Evolutionary conservation across 2,797 vertebrate species (phyloP), one percentile per base, ranked within the genome.

Genomic region (Cichlasoma orientale): DNA sequence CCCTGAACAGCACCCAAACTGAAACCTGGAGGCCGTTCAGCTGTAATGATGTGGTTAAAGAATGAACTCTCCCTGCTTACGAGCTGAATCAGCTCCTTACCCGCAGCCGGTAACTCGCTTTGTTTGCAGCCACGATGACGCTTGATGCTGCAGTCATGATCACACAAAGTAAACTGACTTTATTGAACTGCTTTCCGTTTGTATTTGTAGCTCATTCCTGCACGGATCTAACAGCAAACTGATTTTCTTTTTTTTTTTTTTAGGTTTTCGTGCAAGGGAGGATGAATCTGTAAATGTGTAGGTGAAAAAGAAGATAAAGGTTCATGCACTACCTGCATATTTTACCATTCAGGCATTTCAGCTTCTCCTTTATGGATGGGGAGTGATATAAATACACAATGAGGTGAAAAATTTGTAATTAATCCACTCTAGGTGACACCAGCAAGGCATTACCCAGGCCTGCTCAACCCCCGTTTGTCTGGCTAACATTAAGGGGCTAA

Each of bases 401-500:
- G 96, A 96, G 96, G 96, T 96, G 95, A 96, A 96, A 97, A 97
- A 97, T 97, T 96, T 96, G 95, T 97, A 96, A 99, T 98, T 96
- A 97, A 98, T 98, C 96, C 95, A 96, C 95, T 78, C 95, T 92
- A 96, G 96, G 96, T 97, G 97, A 97, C 97, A 96, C 95, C 93
- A 94, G 82, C 94, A 91, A 96, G 95, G 96, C 95, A 96, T 96
- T 97, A 96, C 83, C 83, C 29, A 4, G 78, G 50, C 83, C 80
- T 77, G 75, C 88, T 85, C 82, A 72, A 74, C 82, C 83, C 61
- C 95, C 95, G 96, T 96, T 97, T 97, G 96, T 97, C 97, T 97
- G 96, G 95, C 95, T 96, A 97, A 98, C 97, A 97, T 99, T 98
- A 98, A 97, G 93, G 95, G 96, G 97, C 97, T 99, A 97, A 99